phyloP scores from a whole-genome alignment of 2,113 vertebrate species.

The Nettapus auritus region DNA sequence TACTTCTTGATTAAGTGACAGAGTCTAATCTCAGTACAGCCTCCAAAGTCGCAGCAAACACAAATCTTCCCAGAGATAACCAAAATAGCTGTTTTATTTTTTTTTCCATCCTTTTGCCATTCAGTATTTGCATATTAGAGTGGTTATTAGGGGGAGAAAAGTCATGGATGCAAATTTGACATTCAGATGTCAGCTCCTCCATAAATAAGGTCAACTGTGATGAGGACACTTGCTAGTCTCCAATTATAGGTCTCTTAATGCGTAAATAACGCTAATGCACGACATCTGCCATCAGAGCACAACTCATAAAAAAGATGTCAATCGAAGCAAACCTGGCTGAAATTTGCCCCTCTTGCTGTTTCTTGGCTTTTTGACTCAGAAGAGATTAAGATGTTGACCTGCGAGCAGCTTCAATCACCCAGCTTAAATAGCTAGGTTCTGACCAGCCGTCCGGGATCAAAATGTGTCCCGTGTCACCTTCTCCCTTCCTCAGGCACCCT shows the following conservation, averaged over 20 bases:
- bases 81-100: slow-evolving; percentile 35
- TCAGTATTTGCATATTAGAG: slow-evolving; percentile 75
- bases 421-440: background rate
- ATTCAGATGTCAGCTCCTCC: slow-evolving; percentile 75
- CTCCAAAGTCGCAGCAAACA: background rate
- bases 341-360: slow-evolving; percentile 1
- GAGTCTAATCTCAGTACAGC: slow-evolving; percentile 16
- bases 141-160: slow-evolving; percentile 61
- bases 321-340: background rate
- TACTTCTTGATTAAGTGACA: slow-evolving; percentile 52
- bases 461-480: slow-evolving; percentile 25
- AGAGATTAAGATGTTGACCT: background rate
- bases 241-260: slow-evolving; percentile 79
- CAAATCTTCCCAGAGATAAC: slow-evolving; percentile 55
- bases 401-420: background rate
- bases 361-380: background rate
- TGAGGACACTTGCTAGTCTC: slow-evolving; percentile 74
- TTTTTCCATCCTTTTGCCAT: slow-evolving; percentile 52
- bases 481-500: background rate
- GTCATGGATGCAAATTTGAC: slow-evolving; percentile 75
- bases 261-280: slow-evolving; percentile 73
- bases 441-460: background rate
- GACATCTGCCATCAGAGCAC: slow-evolving; percentile 67
- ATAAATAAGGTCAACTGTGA: slow-evolving; percentile 80
- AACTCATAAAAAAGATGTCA: slow-evolving; percentile 53